These are phyloP conservation scores for Psilanteris sp. DNA, from an alignment of 1,140 invertebrate species.

Conservation along the genomic window DNA sequence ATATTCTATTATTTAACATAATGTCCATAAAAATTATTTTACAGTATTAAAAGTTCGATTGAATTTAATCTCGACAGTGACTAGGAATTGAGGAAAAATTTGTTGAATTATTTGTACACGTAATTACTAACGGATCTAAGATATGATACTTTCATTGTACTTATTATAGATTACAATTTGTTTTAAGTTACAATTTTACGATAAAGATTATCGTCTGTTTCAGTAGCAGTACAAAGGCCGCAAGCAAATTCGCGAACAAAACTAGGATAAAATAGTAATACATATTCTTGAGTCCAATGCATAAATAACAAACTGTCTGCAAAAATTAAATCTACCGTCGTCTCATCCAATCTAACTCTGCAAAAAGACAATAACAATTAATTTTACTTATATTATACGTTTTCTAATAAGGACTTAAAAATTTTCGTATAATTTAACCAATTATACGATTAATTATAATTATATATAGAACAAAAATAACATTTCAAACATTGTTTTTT, in stretches of 20 bases:
- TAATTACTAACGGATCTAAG: neutral
- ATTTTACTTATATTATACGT: too few species aligned
- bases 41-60: slow-evolving; percentile 9
- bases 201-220: slow-evolving; percentile 35
- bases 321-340: slow-evolving; percentile 71
- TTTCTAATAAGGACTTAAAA: too few species aligned
- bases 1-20: too few species aligned
- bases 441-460: too few species aligned
- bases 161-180: neutral
- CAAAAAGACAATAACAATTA: slow-evolving; percentile 56
- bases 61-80: slow-evolving; percentile 3
- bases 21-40: too few species aligned
- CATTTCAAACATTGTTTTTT: too few species aligned
- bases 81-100: slow-evolving; percentile 14
- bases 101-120: neutral
- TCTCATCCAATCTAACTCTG: slow-evolving; percentile 71
- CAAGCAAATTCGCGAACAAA: slow-evolving; percentile 76
- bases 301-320: slow-evolving; percentile 71
- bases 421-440: too few species aligned
- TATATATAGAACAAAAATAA: too few species aligned
- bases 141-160: too few species aligned
- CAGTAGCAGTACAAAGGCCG: slow-evolving; percentile 70
- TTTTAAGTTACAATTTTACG: slow-evolving; percentile 26
- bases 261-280: slow-evolving; percentile 75
- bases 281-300: slow-evolving; percentile 75